Evolutionary conservation across 1,140 invertebrate species (phyloP).

Genomic region (Antheraea pernyi): DNA sequence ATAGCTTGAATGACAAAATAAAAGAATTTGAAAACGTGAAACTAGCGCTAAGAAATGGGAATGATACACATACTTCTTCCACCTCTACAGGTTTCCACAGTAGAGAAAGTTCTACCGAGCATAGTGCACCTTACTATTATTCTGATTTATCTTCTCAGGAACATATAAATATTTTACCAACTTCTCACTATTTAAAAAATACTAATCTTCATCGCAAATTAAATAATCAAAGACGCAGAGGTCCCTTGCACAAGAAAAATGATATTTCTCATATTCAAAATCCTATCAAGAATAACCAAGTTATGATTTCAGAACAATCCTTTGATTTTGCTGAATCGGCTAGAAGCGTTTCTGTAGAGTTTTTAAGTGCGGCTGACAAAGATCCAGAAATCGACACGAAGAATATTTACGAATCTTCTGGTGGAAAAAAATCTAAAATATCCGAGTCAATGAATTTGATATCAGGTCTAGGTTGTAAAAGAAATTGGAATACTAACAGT

Average conservation of each 20-base stretch:
- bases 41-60: constrained; percentile 41
- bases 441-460: constrained; percentile 74
- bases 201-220: constrained; percentile 77
- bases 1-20: constrained; percentile 62
- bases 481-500: constrained; percentile 50
- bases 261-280: constrained; percentile 90
- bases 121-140: constrained; percentile 91
- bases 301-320: constrained; percentile 60
- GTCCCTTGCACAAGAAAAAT: constrained; percentile 82
- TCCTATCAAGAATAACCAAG: constrained; percentile 81
- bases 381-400: constrained; percentile 86
- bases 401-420: constrained; percentile 87
- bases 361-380: constrained; percentile 84
- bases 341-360: constrained; percentile 84
- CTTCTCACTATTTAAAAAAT: constrained; percentile 73
- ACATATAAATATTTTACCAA: constrained; percentile 70
- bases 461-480: constrained; percentile 75
- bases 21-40: constrained; percentile 74
- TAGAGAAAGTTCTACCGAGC: constrained; percentile 78
- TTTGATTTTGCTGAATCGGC: constrained; percentile 82
- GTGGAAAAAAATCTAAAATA: constrained; percentile 81
- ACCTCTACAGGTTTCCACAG: constrained; percentile 69
- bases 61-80: constrained; percentile 54
- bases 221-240: constrained; percentile 84
- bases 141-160: constrained; percentile 86